Percentiles rank a stretch among this genome's conserved stretches.
phyloP scores from a whole-genome alignment of 2,113 vertebrate species.

The Scatophagus argus region DNA sequence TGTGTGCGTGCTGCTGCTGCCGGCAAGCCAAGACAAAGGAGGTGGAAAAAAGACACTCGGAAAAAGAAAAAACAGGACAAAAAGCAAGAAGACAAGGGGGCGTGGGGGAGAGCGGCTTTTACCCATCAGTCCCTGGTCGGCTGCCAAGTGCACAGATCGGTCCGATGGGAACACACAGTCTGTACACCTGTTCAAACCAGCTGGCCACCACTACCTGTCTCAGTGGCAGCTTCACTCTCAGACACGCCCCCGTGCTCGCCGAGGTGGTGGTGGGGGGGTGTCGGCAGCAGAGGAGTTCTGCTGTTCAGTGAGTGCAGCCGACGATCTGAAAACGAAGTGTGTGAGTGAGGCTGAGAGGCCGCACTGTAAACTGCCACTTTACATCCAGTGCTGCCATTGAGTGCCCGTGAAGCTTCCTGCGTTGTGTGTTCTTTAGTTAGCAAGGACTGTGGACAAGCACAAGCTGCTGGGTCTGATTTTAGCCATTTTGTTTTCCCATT shows the following conservation, averaged over 20 bases:
- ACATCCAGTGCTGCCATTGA: neutral
- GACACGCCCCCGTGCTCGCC: slow-evolving; percentile 45
- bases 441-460: neutral
- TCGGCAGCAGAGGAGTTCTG: neutral
- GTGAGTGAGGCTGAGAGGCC: neutral
- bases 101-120: slow-evolving; percentile 25
- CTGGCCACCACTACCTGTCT: slow-evolving; percentile 91
- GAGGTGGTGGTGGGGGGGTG: slow-evolving; percentile 11
- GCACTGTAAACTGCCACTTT: neutral
- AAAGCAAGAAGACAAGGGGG: slow-evolving; percentile 14
- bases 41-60: slow-evolving; percentile 20
- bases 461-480: neutral
- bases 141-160: slow-evolving; percentile 91
- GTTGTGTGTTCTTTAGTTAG: neutral
- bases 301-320: neutral
- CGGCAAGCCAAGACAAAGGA: slow-evolving; percentile 61
- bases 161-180: slow-evolving; percentile 89
- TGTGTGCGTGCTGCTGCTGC: slow-evolving; percentile 2
- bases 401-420: neutral
- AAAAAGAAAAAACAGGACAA: neutral
- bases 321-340: neutral
- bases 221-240: slow-evolving; percentile 65
- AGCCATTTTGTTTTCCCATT: no score
- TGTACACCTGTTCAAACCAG: slow-evolving; percentile 96
- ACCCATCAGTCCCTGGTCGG: slow-evolving; percentile 83